Evolutionary conservation across 2,888 invertebrate species (phyloP), one percentile per base, ranked within the genome.

Genomic region (Baccha elongata): DNA sequence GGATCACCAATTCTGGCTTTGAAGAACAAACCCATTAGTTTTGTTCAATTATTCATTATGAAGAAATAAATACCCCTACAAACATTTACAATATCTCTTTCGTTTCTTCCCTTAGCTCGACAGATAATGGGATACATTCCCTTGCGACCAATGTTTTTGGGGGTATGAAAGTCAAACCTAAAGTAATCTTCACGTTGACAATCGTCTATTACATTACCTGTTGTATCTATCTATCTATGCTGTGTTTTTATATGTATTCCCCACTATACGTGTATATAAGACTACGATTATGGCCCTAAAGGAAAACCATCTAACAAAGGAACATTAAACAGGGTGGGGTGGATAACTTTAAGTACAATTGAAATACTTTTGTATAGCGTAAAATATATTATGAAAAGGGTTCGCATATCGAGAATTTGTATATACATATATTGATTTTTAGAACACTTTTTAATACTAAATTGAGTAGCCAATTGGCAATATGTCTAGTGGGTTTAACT

Each of bases 1-100:
- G 37, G 26, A 55, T 65, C 65, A 64, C 46, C 44, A 53, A 10
- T 74, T 42, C 15, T 40, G 19, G 13, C 17, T n/a, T 32, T 19
- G 17, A 44, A 60, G 44, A 60, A 44, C 60, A 60, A 60, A 29
- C 60, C 60, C 60, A 60, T 60, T 60, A 60, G 60, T 60, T 60
- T 42, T 44, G 60, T 60, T 74, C 74, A 74, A 74, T 74, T 74
- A 74, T 74, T 74, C 74, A 74, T 74, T 67, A 74, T 67, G 67
- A 67, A 62, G 44, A 75, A 46, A 69, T 62, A 75, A 75, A 69
- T 69, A 68, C 69, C 60, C 32, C 2, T 35, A 52, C 42, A 75
- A 75, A 75, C 69, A 75, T 69, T 60, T 69, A 62, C 60, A 52
- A 48, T 29, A 48, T 55, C 35, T 52, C 35, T 48, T 26, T 60